Base-by-base conservation (phyloP, 92 coral and sea anemone species). In the Porites cylindrica region DNA sequence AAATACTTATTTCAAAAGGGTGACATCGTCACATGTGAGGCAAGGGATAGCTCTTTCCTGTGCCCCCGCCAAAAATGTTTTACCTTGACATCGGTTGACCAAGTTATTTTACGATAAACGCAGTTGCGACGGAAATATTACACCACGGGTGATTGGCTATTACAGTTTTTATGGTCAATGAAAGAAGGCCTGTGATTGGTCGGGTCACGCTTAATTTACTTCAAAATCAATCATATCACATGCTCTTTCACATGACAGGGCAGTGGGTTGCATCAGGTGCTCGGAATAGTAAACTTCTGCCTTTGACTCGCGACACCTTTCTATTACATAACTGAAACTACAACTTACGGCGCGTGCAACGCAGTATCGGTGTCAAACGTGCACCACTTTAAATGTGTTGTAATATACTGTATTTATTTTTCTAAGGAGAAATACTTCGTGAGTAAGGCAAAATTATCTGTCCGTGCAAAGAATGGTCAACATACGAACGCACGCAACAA, bases 211-310 rank as follows among this genome's bases (percentile, higher is more conserved):
- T 10, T 1, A 0, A 8, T 51, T 68, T 66, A 59, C 72, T 62
- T 62, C 72, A 71, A 38, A 61, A 19, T 61, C 79, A 83, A 65
- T 70, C 63, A 26, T 17, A 72, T 75, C 79, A 50, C 79, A 81
- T 71, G 86, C 67, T 17, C 52, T 3, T 54, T 51, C 81, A 64
- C 73, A 63, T 83, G 87, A 83, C 78, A 70, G 14, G 13, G 47
- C 12, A 18, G 23, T 8, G 14, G 78, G 43, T 73, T 83, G 80
- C 87, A 74, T 83, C 87, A 74, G 72, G 63, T 80, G 52, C 38
- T 54, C 21, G n/a, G 43, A 67, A 18, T 70, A 52, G 43, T 11
- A 29, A 8, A 32, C 7, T 29, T 10, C 47, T 19, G 79, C 67
- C 69, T 43, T 29, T 24, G 47, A 0, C 47, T 38, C 47, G 29